Base-by-base conservation (phyloP, 2,113 vertebrate species). In the Spea bombifrons region DNA sequence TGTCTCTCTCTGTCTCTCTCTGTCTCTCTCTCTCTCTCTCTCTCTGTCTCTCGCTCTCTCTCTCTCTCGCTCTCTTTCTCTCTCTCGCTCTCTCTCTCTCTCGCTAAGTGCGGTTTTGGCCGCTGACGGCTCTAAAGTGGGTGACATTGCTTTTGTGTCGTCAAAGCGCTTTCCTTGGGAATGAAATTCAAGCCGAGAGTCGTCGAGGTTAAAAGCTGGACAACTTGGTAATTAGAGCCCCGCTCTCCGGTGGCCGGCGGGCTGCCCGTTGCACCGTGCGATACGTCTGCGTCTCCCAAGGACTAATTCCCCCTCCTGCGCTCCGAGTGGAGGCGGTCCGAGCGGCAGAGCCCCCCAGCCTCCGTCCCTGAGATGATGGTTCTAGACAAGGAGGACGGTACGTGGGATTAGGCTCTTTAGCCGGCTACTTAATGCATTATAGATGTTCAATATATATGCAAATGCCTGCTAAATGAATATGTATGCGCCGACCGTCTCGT, bases 311-410 rank as follows among this genome's bases (percentile, higher is more conserved):
- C 90, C 93, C 81, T 75, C 57, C 16, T n/a, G 57, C 5, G 15
- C 45, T 4, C 44, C 43, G 43, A 67, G 66, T 13, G 9, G 43
- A 46, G 45, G 43, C 66, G 12, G 66, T 10, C 9, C 8, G 55
- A 59, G 7, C 7, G 8, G 8, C 55, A 12, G 55, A 9, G 9
- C 15, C 4, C 50, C 2, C 50, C 50, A 8, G 50, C 7, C 15
- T 10, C 66, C 5, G 85, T 91, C 91, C 91, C 93, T 73, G 95
- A 95, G 94, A 99, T 97, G 93, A 99, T 99, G 97, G 97, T 99
- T 92, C 91, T 99, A 91, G 96, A 99, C 94, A 98, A 99, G 96
- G 96, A 99, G 92, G 97, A 99, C 92, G 96, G 97, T 98, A 93
- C 94, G 97, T 95, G 66, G 43, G 66, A 44, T 67, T 30, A 45